phyloP scores from a whole-genome alignment of 1,140 invertebrate species.

The Trichogramma pretiosum region DNA sequence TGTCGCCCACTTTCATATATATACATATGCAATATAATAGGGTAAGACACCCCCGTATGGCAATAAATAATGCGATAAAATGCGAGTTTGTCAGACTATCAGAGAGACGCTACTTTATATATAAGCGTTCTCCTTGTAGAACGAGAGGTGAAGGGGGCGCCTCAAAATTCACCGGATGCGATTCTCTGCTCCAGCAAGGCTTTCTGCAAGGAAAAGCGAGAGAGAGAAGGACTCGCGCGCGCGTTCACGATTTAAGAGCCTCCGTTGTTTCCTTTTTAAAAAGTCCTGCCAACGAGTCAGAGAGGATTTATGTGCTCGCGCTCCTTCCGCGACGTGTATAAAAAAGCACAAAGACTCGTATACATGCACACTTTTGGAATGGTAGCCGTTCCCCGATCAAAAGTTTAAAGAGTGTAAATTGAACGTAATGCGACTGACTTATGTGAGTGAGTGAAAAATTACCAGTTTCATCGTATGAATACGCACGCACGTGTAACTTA shows the following conservation, averaged over 20 bases:
- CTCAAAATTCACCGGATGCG: slow-evolving; percentile 22
- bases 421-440: slow-evolving; percentile 8
- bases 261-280: slow-evolving; percentile 2
- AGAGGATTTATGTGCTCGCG: slow-evolving; percentile 13
- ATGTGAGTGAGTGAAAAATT: slow-evolving; percentile 10
- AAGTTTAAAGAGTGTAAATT: slow-evolving; percentile 19
- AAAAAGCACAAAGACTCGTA: slow-evolving; percentile 1
- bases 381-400: too few relatives aligned
- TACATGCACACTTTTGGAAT: too few relatives aligned
- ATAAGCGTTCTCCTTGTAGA: too few relatives aligned
- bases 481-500: too few relatives aligned
- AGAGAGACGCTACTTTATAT: slow-evolving; percentile 15
- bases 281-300: too few relatives aligned
- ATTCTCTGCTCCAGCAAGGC: too few relatives aligned
- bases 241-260: slow-evolving; percentile 17
- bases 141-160: slow-evolving; percentile 10
- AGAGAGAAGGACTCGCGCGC: slow-evolving; percentile 13
- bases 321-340: background rate
- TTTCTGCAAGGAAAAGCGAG: slow-evolving; percentile 18
- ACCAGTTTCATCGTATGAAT: too few relatives aligned
- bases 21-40: too few relatives aligned
- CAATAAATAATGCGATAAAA: slow-evolving; percentile 49
- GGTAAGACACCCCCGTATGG: slow-evolving; percentile 24
- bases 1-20: too few relatives aligned
- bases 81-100: slow-evolving; percentile 45